Evolutionary conservation across 1,140 invertebrate genomes (phyloP).

Genomic region (Drosophila subobscura): DNA sequence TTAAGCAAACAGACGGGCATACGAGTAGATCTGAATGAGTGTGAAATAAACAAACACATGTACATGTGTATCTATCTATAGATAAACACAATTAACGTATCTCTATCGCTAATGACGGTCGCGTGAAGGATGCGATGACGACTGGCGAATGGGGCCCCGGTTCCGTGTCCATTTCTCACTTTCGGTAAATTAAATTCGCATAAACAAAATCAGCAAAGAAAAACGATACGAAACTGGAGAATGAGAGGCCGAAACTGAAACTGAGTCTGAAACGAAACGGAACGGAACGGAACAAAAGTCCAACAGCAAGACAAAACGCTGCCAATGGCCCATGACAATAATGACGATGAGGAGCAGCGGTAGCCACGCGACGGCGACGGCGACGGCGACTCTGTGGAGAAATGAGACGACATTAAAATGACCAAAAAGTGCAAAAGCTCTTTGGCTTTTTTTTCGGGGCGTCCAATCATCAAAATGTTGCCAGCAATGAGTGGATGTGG

Average conservation of each 20-base stretch:
- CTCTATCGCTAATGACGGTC: constrained; percentile 16
- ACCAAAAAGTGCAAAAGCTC: constrained; percentile 13
- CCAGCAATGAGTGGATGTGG: too few species aligned
- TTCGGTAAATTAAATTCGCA: constrained; percentile 59
- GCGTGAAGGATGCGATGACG: constrained; percentile 33
- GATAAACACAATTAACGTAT: constrained; percentile 29
- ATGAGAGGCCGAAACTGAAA: constrained; percentile 12
- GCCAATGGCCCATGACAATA: constrained; percentile 39
- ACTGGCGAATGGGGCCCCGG: not conserved
- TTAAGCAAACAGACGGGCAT: constrained; percentile 12
- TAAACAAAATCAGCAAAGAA: constrained; percentile 50
- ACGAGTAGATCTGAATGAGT: not conserved
- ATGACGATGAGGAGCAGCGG: not conserved
- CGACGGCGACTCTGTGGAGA: not conserved
- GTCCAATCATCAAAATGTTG: constrained; percentile 8
- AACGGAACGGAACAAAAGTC: constrained; percentile 8
- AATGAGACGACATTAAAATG: constrained; percentile 36
- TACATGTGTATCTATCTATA: not conserved
- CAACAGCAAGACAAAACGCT: constrained; percentile 35
- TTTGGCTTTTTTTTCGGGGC: constrained; percentile 16
- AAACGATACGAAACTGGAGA: constrained; percentile 19
- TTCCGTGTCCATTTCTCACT: constrained; percentile 36
- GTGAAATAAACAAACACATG: not conserved
- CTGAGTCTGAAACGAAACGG: constrained; percentile 6
- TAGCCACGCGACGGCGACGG: too few species aligned